These are phyloP conservation scores for Gymnothorax javanicus DNA, from an alignment of 2,797 vertebrate species.

Conservation along the genomic window DNA sequence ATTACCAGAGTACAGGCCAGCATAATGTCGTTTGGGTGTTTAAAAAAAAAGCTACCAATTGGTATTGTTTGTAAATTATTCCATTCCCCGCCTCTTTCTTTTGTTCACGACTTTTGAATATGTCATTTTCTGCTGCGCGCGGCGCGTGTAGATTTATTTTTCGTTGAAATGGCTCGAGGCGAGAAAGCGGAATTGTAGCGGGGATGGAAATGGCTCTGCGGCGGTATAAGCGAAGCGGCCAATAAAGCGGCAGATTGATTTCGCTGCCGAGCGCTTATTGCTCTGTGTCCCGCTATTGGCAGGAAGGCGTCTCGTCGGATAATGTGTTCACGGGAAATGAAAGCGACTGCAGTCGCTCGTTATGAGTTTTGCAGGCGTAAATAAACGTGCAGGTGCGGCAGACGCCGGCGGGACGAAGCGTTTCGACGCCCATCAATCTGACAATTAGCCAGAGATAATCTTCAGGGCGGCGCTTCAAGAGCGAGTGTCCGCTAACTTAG, in stretches of 20 bases:
- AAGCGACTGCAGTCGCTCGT: not conserved
- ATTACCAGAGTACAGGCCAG: not conserved
- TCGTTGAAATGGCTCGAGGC: not conserved
- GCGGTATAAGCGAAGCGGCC: not conserved
- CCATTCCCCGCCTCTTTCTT: not conserved
- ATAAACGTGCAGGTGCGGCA: not conserved
- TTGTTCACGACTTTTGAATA: not conserved
- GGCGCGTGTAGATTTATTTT: not conserved
- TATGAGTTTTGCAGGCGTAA: not conserved
- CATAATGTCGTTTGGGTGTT: not conserved
- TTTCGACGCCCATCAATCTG: not conserved
- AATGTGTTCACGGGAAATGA: conserved; percentile 5
- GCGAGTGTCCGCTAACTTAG: not conserved
- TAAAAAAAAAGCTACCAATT: not conserved
- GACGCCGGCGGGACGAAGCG: not conserved
- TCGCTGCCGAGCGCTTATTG: conserved; percentile 12
- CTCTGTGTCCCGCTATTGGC: not conserved
- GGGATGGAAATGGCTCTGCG: not conserved
- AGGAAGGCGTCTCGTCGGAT: not conserved
- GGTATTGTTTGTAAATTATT: not conserved
- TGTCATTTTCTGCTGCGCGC: not conserved
- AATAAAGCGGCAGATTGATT: conserved; percentile 15
- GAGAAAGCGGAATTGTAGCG: not conserved
- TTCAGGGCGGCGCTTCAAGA: too few species aligned
- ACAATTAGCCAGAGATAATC: not conserved